Evolutionary conservation across 1,140 invertebrate genomes (phyloP).

Genomic region (Ctenoplectra terminalis): DNA sequence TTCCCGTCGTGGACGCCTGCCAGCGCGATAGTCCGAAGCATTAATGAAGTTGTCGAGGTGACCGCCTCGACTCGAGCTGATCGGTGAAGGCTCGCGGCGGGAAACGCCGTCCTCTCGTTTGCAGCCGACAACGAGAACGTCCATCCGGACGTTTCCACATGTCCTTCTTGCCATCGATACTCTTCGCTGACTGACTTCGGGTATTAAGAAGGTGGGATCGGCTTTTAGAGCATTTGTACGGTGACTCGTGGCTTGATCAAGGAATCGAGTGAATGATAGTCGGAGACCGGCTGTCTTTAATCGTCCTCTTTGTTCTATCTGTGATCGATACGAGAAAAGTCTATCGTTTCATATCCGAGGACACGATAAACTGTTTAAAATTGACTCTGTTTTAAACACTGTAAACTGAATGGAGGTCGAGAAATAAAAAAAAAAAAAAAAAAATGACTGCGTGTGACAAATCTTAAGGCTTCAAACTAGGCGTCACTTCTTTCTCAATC

Average conservation of each 20-base stretch:
- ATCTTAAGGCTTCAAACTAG: not conserved
- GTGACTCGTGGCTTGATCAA: not conserved
- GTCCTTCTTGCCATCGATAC: constrained; percentile 9
- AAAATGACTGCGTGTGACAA: too few species aligned
- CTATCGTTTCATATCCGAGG: not conserved
- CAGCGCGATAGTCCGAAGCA: constrained; percentile 54
- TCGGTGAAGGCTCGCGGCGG: constrained; percentile 41
- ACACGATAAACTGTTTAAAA: too few species aligned
- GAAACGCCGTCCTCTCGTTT: constrained; percentile 35
- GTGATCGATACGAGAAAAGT: not conserved
- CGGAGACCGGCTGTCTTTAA: not conserved
- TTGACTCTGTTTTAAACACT: not conserved
- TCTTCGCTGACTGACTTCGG: not conserved
- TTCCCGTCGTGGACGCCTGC: constrained; percentile 56
- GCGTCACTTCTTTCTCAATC: not conserved
- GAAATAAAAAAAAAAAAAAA: too few species aligned
- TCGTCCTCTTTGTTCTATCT: constrained; percentile 1
- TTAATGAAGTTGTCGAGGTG: constrained; percentile 56
- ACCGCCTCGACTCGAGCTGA: constrained; percentile 17
- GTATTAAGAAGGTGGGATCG: constrained; percentile 10
- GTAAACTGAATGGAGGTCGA: too few species aligned
- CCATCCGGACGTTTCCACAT: constrained; percentile 4
- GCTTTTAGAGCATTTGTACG: not conserved
- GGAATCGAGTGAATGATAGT: not conserved
- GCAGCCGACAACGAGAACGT: constrained; percentile 3